Percentiles rank a stretch among this genome's conserved stretches.
phyloP scores from a whole-genome alignment of 2,888 invertebrate genomes.

The Calameuta pallipes region DNA sequence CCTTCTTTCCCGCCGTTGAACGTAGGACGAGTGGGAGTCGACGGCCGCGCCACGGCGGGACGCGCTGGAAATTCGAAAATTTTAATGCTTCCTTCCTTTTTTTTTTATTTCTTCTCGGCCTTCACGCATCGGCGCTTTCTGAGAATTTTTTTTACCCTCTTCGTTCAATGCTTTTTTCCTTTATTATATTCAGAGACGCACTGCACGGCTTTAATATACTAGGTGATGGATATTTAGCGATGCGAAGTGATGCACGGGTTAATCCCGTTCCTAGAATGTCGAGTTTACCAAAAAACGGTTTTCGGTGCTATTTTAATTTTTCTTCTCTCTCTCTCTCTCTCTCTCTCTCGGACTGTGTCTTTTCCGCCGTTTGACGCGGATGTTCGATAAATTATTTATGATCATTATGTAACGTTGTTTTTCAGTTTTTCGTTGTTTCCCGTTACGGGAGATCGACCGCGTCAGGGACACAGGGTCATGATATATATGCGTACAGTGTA shows the following conservation, averaged over 20 bases:
- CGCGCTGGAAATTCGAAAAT: conserved; percentile 12
- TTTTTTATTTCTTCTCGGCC: background rate
- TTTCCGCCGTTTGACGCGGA: conserved; percentile 23
- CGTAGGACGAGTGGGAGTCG: background rate
- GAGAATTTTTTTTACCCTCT: background rate
- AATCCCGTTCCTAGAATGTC: background rate
- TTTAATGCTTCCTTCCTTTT: background rate
- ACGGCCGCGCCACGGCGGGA: background rate
- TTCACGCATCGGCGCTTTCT: conserved; percentile 4
- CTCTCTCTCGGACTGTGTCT: conserved; percentile 15
- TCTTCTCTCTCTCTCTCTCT: background rate
- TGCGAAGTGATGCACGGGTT: background rate
- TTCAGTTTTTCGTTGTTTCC: background rate
- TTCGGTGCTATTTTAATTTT: background rate
- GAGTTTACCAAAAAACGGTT: background rate
- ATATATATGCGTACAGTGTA: background rate
- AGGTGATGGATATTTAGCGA: background rate
- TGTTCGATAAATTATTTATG: conserved; percentile 1
- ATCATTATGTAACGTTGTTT: background rate
- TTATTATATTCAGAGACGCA: background rate
- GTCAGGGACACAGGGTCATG: background rate
- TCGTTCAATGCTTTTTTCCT: background rate
- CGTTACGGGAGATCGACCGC: background rate
- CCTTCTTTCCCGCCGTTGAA: background rate
- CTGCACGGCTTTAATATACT: background rate